Base-by-base conservation (phyloP, 2,888 invertebrate species). In the Schizotus pectinicornis region DNA sequence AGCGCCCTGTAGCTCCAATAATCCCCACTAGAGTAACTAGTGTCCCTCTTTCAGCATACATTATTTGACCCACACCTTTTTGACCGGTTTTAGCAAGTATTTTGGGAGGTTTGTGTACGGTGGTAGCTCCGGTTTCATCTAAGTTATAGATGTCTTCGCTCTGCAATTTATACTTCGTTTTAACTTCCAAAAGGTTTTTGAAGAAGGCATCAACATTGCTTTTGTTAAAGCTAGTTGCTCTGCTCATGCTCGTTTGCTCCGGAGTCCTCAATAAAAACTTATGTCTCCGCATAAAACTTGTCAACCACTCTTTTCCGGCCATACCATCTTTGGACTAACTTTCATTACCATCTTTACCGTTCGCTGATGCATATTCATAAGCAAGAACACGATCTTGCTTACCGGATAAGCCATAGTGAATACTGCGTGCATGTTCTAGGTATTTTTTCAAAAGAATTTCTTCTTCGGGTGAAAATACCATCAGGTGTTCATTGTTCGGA, bases 1-100 rank as follows among this genome's bases (percentile, higher is more conserved):
- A 60, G 55, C 68, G 72, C 33, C 79, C 79, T 56, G 56, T 58
- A 7, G 79, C 77, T 66, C 68, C 73, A 47, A 78, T 74, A 33
- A 70, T 68, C 31, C 65, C 62, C 36, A 70, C 69, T 3, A 70
- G 62, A 9, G 78, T 78, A 0, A 79, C 74, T 3, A 75, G 56
- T 13, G 65, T 61, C n/a, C 77, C 76, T 45, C 77, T 68, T 69
- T 79, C 77, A 7, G 71, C 77, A 14, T 75, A 76, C 33, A 77
- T 77, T 7, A 74, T 52, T 47, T 70, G 65, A 7, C 72, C 73
- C 9, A 79, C 72, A 61, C 77, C 76, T 46, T 76, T 78, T 3
- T 56, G 36, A n/a, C 77, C 77, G 63, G 68, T 76, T 14, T 49
- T 30, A 3, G 76, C 74, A 47, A 79, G 42, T 31, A 79, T 64